Evolutionary conservation across 2,113 vertebrate genomes (phyloP).

Genomic region (Sphaerodactylus townsendi): DNA sequence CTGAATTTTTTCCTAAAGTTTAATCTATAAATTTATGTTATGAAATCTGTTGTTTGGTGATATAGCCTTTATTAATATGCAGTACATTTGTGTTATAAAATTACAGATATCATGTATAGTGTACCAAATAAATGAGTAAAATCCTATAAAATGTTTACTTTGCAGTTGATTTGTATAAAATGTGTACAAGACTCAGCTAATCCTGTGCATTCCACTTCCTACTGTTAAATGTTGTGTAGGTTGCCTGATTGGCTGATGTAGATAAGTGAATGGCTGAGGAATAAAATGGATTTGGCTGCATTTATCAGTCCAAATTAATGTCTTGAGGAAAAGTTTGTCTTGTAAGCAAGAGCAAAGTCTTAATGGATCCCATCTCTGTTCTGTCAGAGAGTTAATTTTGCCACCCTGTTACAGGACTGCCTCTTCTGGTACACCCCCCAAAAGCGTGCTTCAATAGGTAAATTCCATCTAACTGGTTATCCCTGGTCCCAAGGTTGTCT

Average conservation of each 20-base stretch:
- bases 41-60: background rate
- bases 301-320: background rate
- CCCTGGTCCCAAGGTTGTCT: too few relatives aligned
- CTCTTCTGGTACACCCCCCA: too few relatives aligned
- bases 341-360: background rate
- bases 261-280: background rate
- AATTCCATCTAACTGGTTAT: too few relatives aligned
- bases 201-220: background rate
- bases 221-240: background rate
- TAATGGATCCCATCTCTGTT: background rate
- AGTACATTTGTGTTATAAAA: background rate
- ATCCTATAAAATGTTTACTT: background rate
- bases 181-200: background rate
- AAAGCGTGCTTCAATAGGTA: too few relatives aligned
- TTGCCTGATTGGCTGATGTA: background rate
- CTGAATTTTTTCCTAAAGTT: background rate
- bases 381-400: conserved; percentile 29
- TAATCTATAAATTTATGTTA: background rate
- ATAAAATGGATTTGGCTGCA: background rate
- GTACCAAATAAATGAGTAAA: background rate
- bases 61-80: background rate
- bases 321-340: background rate
- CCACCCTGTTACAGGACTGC: conserved; percentile 12
- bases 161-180: background rate
- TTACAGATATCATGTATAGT: background rate